A percentile compares a stretch with the other conserved stretches of the same genome.
phyloP scores from a whole-genome alignment of 2,113 vertebrate species.

The Tympanuchus pallidicinctus region DNA sequence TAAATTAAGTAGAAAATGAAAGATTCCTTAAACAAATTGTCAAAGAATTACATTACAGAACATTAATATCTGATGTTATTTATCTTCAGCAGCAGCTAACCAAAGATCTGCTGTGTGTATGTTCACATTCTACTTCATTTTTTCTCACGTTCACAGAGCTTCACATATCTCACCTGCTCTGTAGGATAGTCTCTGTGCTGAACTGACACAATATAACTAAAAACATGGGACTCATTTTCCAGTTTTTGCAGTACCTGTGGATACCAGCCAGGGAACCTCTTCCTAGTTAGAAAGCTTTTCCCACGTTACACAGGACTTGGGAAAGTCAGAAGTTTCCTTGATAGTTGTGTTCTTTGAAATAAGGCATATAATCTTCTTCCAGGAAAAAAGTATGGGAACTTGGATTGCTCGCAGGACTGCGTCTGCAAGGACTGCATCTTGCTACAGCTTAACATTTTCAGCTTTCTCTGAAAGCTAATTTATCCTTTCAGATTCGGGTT shows the following conservation, averaged over 20 bases:
- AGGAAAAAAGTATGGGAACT: neutral
- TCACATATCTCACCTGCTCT: neutral
- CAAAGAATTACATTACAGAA: neutral
- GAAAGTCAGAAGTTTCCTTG: neutral
- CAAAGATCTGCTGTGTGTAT: neutral
- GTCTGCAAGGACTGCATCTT: neutral
- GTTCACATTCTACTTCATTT: neutral
- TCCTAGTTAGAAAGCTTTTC: neutral
- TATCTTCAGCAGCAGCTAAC: neutral
- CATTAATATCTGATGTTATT: neutral
- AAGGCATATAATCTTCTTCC: neutral
- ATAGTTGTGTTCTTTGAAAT: slow-evolving; percentile 17
- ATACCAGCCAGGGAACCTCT: neutral
- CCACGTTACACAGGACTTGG: neutral
- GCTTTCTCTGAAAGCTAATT: neutral
- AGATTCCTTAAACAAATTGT: neutral
- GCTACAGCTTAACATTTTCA: neutral
- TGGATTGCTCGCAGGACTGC: neutral
- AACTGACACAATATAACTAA: neutral
- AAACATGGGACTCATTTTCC: neutral
- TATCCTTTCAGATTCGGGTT: neutral
- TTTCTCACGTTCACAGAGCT: neutral
- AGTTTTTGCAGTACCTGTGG: neutral
- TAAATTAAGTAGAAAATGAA: neutral
- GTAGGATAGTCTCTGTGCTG: neutral